Conservation (phyloP, 64 coral and sea anemone species). For the Hydrozoanthus tunicans region DNA sequence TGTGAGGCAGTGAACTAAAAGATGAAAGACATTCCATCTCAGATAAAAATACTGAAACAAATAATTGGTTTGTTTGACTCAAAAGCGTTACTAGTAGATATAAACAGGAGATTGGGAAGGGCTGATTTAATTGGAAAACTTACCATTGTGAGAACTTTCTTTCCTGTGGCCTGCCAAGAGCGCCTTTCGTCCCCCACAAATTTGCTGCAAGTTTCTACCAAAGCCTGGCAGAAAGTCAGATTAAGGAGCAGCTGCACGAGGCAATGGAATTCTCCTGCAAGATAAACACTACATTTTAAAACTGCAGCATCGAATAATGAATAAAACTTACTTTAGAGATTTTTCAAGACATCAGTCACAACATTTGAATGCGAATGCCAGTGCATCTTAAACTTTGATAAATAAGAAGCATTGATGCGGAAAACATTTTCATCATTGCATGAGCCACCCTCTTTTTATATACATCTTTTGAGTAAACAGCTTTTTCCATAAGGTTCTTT, state of each 20-base stretch:
- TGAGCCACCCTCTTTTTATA: too few species aligned
- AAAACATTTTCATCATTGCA: too few species aligned
- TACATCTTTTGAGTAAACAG: not conserved
- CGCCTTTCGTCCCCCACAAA: conserved; percentile 89
- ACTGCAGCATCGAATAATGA: not conserved
- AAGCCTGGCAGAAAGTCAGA: conserved; percentile 70
- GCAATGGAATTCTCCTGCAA: conserved; percentile 79
- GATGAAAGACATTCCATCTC: too few species aligned
- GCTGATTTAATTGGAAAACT: not conserved
- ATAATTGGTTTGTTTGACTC: not conserved
- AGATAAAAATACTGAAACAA: too few species aligned
- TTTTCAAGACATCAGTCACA: too few species aligned
- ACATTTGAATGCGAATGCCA: too few species aligned
- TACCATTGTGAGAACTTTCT: conserved; percentile 67
- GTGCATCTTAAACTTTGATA: too few species aligned
- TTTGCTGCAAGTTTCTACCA: conserved; percentile 86
- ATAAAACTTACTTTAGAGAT: too few species aligned
- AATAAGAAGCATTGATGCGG: too few species aligned
- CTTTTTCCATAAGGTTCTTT: not conserved
- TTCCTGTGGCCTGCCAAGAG: conserved; percentile 88
- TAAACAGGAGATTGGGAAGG: too few species aligned
- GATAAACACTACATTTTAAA: not conserved
- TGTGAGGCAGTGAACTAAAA: too few species aligned
- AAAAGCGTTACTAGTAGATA: not conserved
- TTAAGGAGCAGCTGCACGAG: conserved; percentile 81